A percentile compares a stretch with the other conserved stretches of the same genome.
These are phyloP conservation scores for Hetaerina americana DNA, from an alignment of 1,140 invertebrate genomes.

Conservation along the genomic window DNA sequence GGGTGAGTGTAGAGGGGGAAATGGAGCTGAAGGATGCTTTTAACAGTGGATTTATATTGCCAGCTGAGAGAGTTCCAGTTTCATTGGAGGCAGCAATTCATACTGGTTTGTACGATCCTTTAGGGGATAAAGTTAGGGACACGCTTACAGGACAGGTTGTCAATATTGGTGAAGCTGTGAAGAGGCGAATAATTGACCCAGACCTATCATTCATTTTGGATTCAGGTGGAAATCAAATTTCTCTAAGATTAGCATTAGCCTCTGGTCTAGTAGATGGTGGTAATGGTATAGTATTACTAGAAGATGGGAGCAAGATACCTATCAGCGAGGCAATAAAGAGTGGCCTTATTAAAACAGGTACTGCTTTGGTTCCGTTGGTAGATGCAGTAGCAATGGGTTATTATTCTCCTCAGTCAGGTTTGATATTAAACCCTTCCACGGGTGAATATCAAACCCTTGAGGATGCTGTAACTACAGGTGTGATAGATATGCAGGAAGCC, in stretches of 20 bases:
- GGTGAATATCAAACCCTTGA: slow-evolving; percentile 55
- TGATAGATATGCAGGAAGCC: slow-evolving; percentile 57
- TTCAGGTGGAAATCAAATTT: background rate
- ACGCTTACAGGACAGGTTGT: slow-evolving; percentile 52
- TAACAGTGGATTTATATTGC: slow-evolving; percentile 48
- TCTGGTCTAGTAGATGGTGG: background rate
- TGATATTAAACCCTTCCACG: slow-evolving; percentile 64
- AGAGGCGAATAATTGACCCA: slow-evolving; percentile 60
- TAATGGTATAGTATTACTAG: background rate
- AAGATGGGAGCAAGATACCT: slow-evolving; percentile 28
- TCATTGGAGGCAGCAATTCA: slow-evolving; percentile 60
- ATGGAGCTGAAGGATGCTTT: slow-evolving; percentile 59
- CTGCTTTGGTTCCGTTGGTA: slow-evolving; percentile 52
- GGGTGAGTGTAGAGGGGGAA: slow-evolving; percentile 49
- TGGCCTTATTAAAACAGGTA: slow-evolving; percentile 53
- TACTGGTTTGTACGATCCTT: slow-evolving; percentile 54
- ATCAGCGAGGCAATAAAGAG: slow-evolving; percentile 52
- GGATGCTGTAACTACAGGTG: slow-evolving; percentile 50
- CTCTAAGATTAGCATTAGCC: background rate
- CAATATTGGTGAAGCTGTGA: slow-evolving; percentile 58
- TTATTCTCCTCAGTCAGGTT: slow-evolving; percentile 59
- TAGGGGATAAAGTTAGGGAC: slow-evolving; percentile 57
- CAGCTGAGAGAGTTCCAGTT: slow-evolving; percentile 50
- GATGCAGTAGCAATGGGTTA: slow-evolving; percentile 67
- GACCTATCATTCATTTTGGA: slow-evolving; percentile 5